Evolutionary conservation across 2,888 invertebrate genomes (phyloP).

Genomic region (Drosophila neoperkinsi): DNA sequence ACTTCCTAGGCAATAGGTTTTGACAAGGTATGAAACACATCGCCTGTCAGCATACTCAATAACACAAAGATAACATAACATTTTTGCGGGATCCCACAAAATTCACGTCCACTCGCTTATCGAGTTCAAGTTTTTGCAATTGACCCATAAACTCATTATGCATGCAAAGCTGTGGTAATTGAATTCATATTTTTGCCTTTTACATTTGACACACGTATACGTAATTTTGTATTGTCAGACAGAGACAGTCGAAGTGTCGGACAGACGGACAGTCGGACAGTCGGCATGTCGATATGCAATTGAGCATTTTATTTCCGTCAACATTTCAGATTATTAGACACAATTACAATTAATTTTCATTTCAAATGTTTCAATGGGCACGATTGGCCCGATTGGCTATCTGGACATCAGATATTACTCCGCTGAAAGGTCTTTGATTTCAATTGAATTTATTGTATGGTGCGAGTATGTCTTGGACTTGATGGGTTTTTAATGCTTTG

Average conservation of each 20-base stretch:
- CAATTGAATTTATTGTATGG: slow-evolving; percentile 43
- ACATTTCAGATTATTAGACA: slow-evolving; percentile 73
- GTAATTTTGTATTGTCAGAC: slow-evolving; percentile 40
- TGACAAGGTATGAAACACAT: slow-evolving; percentile 28
- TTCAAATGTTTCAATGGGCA: slow-evolving; percentile 54
- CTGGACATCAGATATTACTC: slow-evolving; percentile 30
- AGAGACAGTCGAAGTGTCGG: slow-evolving; percentile 8
- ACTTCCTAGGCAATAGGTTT: slow-evolving; percentile 70
- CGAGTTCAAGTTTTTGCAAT: slow-evolving; percentile 78
- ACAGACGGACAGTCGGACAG: neutral
- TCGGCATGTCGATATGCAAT: neutral
- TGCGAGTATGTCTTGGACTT: slow-evolving; percentile 23
- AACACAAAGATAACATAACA: slow-evolving; percentile 46
- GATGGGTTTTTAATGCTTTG: slow-evolving; percentile 71
- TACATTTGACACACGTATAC: slow-evolving; percentile 62
- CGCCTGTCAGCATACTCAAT: slow-evolving; percentile 53
- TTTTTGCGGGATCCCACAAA: slow-evolving; percentile 34
- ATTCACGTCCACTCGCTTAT: slow-evolving; percentile 49
- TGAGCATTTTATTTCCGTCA: slow-evolving; percentile 67
- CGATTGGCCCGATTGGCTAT: slow-evolving; percentile 21
- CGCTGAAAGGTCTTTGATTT: slow-evolving; percentile 63
- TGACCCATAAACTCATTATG: slow-evolving; percentile 81
- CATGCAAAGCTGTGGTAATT: slow-evolving; percentile 72
- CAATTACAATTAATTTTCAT: slow-evolving; percentile 75
- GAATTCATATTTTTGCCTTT: slow-evolving; percentile 66